phyloP scores from a whole-genome alignment of 2,113 vertebrate genomes.

The Odocoileus hemionus region DNA sequence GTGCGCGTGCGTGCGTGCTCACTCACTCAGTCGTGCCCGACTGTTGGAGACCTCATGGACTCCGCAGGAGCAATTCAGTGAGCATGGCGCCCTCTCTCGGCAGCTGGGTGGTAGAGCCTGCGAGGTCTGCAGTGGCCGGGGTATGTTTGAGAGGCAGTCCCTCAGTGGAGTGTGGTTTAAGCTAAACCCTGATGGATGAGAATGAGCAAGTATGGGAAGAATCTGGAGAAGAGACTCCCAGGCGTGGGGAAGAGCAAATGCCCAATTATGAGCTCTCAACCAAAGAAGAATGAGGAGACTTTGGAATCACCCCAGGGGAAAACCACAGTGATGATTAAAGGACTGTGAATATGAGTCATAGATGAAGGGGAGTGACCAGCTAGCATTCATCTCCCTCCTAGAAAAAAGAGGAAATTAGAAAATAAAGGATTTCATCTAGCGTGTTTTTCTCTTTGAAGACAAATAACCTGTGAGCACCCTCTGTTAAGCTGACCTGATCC shows the following conservation, averaged over 20 bases:
- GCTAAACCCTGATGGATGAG: neutral
- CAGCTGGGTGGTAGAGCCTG: neutral
- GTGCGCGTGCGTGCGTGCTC: accelerated
- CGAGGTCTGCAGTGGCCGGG: too few species aligned
- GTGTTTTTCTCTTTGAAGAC: neutral
- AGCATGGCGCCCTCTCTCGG: neutral
- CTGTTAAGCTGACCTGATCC: neutral
- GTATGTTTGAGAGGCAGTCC: neutral
- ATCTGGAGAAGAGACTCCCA: neutral
- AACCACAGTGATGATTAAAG: neutral
- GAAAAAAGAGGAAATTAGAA: conserved; percentile 4
- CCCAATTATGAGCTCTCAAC: neutral
- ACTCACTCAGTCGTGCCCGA: neutral
- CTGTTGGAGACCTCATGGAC: neutral
- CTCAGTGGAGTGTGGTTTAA: neutral
- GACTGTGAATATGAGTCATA: neutral
- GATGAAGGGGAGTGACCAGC: neutral
- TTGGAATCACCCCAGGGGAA: neutral
- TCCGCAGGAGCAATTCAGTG: neutral
- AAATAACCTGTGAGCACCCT: neutral
- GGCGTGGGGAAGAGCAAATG: neutral
- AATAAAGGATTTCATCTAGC: neutral
- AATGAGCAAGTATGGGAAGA: neutral
- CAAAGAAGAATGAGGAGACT: neutral
- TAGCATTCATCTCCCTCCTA: neutral